Evolutionary conservation across 2,888 invertebrate species (phyloP), one percentile per base, ranked within the genome.

Genomic region (Ennomos fuscantarius): DNA sequence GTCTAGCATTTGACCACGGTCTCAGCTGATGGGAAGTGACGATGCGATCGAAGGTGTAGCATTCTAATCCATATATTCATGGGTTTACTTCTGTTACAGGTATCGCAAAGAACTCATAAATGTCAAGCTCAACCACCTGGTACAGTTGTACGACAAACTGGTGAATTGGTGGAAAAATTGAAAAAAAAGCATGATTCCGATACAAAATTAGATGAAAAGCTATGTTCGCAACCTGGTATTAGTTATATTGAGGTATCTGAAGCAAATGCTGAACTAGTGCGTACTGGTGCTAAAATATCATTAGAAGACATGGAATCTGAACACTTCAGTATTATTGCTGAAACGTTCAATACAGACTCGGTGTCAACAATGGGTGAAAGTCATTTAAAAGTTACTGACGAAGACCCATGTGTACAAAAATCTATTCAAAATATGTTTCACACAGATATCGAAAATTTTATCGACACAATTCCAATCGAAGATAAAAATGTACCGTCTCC

Each of bases 21-120:
- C n/a, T n/a, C n/a, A n/a, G n/a, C n/a, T n/a, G n/a, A n/a, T n/a
- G n/a, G n/a, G n/a, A n/a, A n/a, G n/a, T n/a, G n/a, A n/a, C n/a
- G n/a, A n/a, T n/a, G n/a, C n/a, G n/a, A n/a, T n/a, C n/a, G n/a
- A n/a, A n/a, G n/a, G n/a, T n/a, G n/a, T 24, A 15, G 3, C 3
- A 15, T 24, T 24, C 0, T 6, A 1, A 5, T 24, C 6, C 24
- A 24, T 6, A 24, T 0, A 24, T 24, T 24, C 24, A 24, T 24
- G 24, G 24, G 3, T 41, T 41, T 1, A 37, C 11, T 12, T 39
- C 5, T 43, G 10, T 80, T 63, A 15, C 71, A 95, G 95, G 96
- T 97, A 9, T 96, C 96, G 49, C 96, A 96, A 81, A 93, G 96
- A 73, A 96, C 96, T 3, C 97, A 97, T 74, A 97, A 96, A 85